Evolutionary conservation across 2,888 invertebrate genomes (phyloP).

Genomic region (Amorpha juglandis): DNA sequence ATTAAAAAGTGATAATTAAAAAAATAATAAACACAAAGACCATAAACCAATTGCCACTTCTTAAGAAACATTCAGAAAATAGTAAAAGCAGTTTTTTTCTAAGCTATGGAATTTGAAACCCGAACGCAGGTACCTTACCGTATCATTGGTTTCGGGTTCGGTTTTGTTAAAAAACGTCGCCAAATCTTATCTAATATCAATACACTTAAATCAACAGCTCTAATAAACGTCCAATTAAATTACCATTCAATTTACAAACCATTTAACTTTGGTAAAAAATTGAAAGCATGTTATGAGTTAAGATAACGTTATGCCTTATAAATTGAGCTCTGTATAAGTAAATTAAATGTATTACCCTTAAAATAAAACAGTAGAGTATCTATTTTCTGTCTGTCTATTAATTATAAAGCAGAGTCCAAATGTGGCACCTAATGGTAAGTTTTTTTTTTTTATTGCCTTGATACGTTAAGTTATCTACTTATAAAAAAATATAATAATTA

Average conservation of each 20-base stretch:
- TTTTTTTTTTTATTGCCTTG: too few relatives aligned
- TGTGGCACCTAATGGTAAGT: too few relatives aligned
- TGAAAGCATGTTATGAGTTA: neutral
- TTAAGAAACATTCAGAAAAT: neutral
- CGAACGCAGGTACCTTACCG: conserved; percentile 13
- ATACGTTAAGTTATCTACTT: too few relatives aligned
- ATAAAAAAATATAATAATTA: too few relatives aligned
- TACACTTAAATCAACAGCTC: conserved; percentile 32
- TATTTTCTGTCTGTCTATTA: too few relatives aligned
- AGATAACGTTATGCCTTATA: neutral
- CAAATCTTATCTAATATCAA: conserved; percentile 34
- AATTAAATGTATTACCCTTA: neutral
- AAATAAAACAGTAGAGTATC: too few relatives aligned
- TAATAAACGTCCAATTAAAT: conserved; percentile 50
- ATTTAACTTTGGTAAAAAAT: conserved; percentile 41
- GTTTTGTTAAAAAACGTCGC: conserved; percentile 30
- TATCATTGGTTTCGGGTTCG: conserved; percentile 5
- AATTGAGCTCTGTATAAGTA: neutral
- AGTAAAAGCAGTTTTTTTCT: conserved; percentile 1
- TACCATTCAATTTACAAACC: conserved; percentile 57
- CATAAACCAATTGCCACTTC: neutral
- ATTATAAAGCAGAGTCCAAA: too few relatives aligned
- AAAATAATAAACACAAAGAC: neutral
- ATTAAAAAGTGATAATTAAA: too few relatives aligned
- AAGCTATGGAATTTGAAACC: neutral